A percentile compares a stretch with the other conserved stretches of the same genome.
Evolutionary conservation across 2,888 invertebrate species (phyloP).

Genomic region (Melinopterus prodromus): DNA sequence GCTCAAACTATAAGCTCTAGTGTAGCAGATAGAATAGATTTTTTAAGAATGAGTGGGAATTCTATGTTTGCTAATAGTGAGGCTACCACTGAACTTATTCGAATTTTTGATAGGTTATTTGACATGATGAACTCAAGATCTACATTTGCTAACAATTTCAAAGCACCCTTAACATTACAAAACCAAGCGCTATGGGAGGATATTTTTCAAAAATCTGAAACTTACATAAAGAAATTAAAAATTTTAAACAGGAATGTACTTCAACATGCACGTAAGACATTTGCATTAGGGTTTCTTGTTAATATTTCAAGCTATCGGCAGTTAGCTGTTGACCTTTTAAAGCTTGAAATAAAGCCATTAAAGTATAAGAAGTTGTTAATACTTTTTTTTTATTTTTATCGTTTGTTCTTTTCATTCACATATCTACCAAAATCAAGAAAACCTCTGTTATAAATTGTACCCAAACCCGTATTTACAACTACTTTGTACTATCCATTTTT

Average conservation of each 20-base stretch:
- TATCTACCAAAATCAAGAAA: no score
- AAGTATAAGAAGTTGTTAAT: no score
- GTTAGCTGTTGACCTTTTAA: conserved; percentile 34
- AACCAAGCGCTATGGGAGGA: no score
- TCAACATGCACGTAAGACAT: conserved; percentile 40
- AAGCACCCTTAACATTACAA: no score
- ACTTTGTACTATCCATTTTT: no score
- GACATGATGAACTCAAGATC: no score
- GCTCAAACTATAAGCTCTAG: conserved; percentile 39
- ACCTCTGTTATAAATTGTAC: no score
- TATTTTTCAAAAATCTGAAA: conserved; percentile 37
- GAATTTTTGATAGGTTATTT: conserved; percentile 29
- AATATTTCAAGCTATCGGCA: conserved; percentile 37
- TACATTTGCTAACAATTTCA: no score
- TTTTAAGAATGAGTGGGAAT: conserved; percentile 21
- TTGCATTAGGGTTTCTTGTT: conserved; percentile 42
- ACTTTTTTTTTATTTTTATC: no score
- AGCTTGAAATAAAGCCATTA: not conserved
- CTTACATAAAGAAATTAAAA: conserved; percentile 36
- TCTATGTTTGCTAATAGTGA: conserved; percentile 26
- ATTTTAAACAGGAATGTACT: conserved; percentile 37
- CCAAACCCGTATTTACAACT: no score
- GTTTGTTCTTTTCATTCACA: not conserved
- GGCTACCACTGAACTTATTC: conserved; percentile 34
- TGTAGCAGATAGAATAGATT: conserved; percentile 36